phyloP scores from a whole-genome alignment of 2,113 vertebrate genomes.

The Dicaeum eximium region DNA sequence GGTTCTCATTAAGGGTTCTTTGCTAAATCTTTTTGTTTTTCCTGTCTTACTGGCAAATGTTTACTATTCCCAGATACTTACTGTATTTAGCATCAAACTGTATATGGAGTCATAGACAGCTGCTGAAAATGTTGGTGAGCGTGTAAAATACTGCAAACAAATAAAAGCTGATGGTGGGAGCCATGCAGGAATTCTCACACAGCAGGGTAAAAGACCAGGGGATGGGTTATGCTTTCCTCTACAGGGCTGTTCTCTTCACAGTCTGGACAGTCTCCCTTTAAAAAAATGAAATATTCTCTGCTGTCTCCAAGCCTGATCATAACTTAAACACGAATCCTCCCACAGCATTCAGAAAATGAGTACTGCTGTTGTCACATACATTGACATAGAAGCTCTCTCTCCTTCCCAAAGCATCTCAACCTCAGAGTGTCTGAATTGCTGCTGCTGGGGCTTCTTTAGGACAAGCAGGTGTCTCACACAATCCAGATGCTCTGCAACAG shows the following conservation, averaged over 20 bases:
- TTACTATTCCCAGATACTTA: slow-evolving; percentile 60
- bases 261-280: neutral
- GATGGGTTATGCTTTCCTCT: neutral
- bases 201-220: neutral
- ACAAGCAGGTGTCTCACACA: neutral
- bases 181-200: neutral
- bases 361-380: neutral
- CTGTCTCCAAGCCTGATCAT: fast-evolving
- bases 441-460: neutral
- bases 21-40: slow-evolving; percentile 60
- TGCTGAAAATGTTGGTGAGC: neutral
- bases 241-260: neutral
- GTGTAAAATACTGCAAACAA: neutral
- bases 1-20: slow-evolving; percentile 63
- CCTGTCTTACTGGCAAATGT: slow-evolving; percentile 50
- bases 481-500: neutral
- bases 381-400: neutral
- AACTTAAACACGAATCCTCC: neutral
- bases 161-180: neutral
- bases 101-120: neutral
- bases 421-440: neutral
- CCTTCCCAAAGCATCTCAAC: neutral
- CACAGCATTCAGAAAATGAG: neutral
- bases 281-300: neutral
- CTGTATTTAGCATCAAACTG: slow-evolving; percentile 38